These are phyloP conservation scores for Takifugu flavidus DNA, from an alignment of 2,113 vertebrate species.

Conservation along the genomic window DNA sequence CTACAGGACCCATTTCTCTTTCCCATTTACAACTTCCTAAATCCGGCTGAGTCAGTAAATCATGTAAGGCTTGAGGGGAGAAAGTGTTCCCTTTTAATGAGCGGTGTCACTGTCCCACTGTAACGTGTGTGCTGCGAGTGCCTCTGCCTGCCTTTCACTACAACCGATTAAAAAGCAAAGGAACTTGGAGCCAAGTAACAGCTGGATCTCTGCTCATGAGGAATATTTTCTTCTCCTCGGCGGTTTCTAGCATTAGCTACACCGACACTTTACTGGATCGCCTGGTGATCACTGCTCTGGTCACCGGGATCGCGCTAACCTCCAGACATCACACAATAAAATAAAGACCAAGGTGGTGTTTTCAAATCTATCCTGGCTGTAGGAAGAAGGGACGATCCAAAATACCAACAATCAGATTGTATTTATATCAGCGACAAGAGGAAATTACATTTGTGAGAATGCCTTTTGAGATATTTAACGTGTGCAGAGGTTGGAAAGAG, in stretches of 20 bases:
- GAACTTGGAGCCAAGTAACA: too few species aligned
- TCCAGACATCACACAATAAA: constrained; percentile 57
- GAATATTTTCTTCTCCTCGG: too few species aligned
- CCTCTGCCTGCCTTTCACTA: background rate
- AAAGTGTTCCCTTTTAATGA: constrained; percentile 92
- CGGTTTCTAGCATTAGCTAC: constrained; percentile 51
- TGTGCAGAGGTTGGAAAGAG: constrained; percentile 16
- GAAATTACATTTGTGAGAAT: constrained; percentile 5
- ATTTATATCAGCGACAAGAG: background rate
- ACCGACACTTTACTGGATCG: constrained; percentile 54
- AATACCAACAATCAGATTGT: constrained; percentile 27
- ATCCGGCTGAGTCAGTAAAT: constrained; percentile 81
- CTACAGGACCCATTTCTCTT: constrained; percentile 84
- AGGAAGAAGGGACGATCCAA: too few species aligned
- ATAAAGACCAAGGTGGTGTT: constrained; percentile 47
- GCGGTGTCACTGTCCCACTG: constrained; percentile 48
- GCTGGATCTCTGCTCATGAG: too few species aligned
- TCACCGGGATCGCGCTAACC: constrained; percentile 64
- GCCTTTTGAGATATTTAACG: background rate
- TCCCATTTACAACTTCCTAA: constrained; percentile 87
- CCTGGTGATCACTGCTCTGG: constrained; percentile 39
- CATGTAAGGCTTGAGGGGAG: constrained; percentile 75
- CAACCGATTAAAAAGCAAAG: too few species aligned
- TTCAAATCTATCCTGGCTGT: too few species aligned
- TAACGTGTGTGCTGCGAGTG: background rate